Percentiles rank a stretch among this genome's conserved stretches.
phyloP scores from a whole-genome alignment of 37 sponge, comb jelly and placozoan species.

The Chondrosia reniformis region DNA sequence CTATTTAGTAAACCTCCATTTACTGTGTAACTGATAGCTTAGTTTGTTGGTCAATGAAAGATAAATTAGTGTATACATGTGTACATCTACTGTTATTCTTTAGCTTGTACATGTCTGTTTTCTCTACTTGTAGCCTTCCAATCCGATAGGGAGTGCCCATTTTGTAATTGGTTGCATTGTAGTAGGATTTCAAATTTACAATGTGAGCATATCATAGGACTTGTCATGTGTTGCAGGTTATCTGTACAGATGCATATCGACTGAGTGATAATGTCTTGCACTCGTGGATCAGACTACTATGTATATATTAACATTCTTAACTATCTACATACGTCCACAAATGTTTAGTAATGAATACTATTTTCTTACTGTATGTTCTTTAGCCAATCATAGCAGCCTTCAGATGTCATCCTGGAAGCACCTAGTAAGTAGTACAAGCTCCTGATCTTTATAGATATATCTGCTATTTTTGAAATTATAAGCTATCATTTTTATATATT shows the following conservation, averaged over 20 bases:
- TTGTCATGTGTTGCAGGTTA: no score
- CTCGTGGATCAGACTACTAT: neutral
- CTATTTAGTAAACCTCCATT: no score
- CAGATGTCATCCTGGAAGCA: constrained; percentile 19
- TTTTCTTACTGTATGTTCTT: neutral
- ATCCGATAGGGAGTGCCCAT: constrained; percentile 3
- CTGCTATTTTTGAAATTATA: neutral
- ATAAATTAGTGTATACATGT: neutral
- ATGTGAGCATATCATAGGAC: neutral
- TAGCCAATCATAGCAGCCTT: constrained; percentile 20
- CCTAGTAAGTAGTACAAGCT: neutral
- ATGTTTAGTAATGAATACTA: neutral
- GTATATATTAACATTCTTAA: neutral
- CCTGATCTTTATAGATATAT: neutral
- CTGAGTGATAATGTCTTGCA: neutral
- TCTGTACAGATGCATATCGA: no score
- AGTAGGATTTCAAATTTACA: constrained; percentile 14
- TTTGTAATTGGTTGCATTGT: constrained; percentile 13
- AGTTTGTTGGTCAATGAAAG: neutral
- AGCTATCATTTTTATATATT: neutral
- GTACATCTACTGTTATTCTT: neutral
- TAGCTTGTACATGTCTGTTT: neutral
- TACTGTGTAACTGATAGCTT: neutral
- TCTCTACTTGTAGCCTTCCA: neutral
- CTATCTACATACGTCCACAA: neutral